Evolutionary conservation across 2,797 vertebrate species (phyloP), one percentile per base, ranked within the genome.

Genomic region (Siniperca obscura): DNA sequence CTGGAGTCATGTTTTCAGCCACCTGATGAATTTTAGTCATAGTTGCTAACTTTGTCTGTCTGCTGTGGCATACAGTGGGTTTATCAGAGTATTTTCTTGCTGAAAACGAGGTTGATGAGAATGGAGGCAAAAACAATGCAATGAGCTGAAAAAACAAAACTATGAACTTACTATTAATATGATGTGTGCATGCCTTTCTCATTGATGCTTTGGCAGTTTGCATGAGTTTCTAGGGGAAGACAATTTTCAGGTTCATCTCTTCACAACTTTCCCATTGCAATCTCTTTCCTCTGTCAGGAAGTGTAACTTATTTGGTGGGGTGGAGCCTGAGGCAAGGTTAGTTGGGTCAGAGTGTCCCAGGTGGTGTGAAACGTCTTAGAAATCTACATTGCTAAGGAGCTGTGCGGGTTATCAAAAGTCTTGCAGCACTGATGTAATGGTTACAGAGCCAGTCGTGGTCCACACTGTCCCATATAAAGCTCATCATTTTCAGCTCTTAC

Each of bases 401-500:
- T 27, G 30, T 19, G 82, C 65, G 68, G 55, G 30, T 74, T 57
- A 52, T 75, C 60, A 30, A 2, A 48, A 65, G 82, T 85, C 62
- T 92, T 92, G 80, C 92, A 87, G 78, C 78, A 14, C 76, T 92
- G 90, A 93, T 90, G 91, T 89, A 93, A 92, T 0, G 67, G 46
- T 92, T 93, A 86, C 91, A 83, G 76, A 36, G 52, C 4, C 66
- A 16, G 61, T 42, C 46, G 8, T n/a, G 69, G 22, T 56, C 76
- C 65, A 46, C 57, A 4, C 57, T 30, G 70, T 84, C 79, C 77
- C 74, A 40, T 3, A 53, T 66, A 55, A 38, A 74, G 61, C 13
- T 64, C 82, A 34, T 55, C 61, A 1, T 36, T 60, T 66, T 50
- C 14, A 59, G 56, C 48, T 14, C 22, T 30, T 4, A 17, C 12